Base-by-base conservation (phyloP, 2,797 vertebrate species). In the Aulostomus chinensis region DNA sequence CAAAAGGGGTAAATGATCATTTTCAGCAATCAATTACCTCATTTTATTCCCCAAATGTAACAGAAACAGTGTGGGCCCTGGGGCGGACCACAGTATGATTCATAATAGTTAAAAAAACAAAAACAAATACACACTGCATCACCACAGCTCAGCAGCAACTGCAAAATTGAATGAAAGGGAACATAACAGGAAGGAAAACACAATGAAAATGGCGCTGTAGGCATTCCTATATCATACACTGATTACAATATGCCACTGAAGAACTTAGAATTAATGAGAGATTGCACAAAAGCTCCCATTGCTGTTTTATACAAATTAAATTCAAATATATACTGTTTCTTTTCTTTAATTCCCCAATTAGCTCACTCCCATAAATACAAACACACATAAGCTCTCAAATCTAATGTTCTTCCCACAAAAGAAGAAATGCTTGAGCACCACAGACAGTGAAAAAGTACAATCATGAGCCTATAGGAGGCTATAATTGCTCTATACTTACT, bases 11-110 rank as follows among this genome's bases (percentile, higher is more conserved):
- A 64, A 71, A 52, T 15, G 32, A 74, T 63, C 12, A 69, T 73
- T 77, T 70, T 41, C 52, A 52, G 32, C 39, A 71, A 76, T 75
- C 52, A 68, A 68, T 79, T 72, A 72, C 37, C 53, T 75, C 22
- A 55, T 70, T 68, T 74, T 64, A 77, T 73, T 78, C 32, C 29
- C 42, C 6, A n/a, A 16, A 31, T 55, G 34, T 29, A 75, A 61
- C 31, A 51, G 37, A 73, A 43, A 60, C 24, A 36, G 34, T 46
- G 63, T 48, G 58, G 68, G 56, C 55, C 69, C 26, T 15, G 60
- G 58, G 12, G 55, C 34, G 53, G 42, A 40, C 31, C 20, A 7
- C 18, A 41, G 26, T 38, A 40, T 63, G 56, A 73, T 65, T 72
- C 53, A 67, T 49, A 45, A 36, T 18, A 4, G 9, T 28, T 35